These are phyloP conservation scores for Enteromius viviparus DNA, from an alignment of 2,797 vertebrate genomes.

Conservation along the genomic window DNA sequence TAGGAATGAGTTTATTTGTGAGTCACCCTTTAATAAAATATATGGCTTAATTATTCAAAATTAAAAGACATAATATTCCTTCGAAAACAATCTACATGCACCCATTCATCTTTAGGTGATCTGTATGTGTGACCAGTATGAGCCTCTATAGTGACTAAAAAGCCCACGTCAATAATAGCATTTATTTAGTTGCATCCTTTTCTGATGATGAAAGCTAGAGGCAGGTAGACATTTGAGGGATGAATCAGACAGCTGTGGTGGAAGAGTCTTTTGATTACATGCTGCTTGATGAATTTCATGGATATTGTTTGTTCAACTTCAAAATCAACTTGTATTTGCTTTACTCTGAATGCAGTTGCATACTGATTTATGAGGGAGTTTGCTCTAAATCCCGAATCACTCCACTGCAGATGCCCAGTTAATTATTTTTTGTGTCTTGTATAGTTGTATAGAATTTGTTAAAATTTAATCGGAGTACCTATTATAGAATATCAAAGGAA, in stretches of 20 bases:
- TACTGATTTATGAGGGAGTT: conserved; percentile 64
- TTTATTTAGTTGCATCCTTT: conserved; percentile 31
- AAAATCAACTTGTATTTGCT: conserved; percentile 68
- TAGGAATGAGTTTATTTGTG: background rate
- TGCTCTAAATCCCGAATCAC: background rate
- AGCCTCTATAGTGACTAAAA: conserved; percentile 12
- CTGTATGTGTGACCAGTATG: background rate
- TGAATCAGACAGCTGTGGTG: conserved; percentile 40
- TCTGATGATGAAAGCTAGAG: conserved; percentile 33
- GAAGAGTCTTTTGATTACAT: conserved; percentile 72
- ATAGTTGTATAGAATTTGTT: background rate
- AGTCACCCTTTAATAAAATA: conserved; percentile 15
- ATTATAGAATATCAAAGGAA: background rate
- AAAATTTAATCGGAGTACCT: background rate
- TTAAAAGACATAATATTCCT: conserved; percentile 14
- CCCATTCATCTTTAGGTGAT: conserved; percentile 18
- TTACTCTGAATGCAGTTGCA: conserved; percentile 74
- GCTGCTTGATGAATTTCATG: conserved; percentile 69
- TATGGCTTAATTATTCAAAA: background rate
- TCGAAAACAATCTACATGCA: background rate
- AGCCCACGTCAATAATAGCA: conserved; percentile 28
- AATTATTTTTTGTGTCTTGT: background rate
- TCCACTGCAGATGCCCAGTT: background rate
- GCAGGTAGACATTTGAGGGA: conserved; percentile 23
- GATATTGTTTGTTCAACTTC: conserved; percentile 69